Conservation (phyloP, 2,888 invertebrate species). For the Temnothorax unifasciatus region DNA sequence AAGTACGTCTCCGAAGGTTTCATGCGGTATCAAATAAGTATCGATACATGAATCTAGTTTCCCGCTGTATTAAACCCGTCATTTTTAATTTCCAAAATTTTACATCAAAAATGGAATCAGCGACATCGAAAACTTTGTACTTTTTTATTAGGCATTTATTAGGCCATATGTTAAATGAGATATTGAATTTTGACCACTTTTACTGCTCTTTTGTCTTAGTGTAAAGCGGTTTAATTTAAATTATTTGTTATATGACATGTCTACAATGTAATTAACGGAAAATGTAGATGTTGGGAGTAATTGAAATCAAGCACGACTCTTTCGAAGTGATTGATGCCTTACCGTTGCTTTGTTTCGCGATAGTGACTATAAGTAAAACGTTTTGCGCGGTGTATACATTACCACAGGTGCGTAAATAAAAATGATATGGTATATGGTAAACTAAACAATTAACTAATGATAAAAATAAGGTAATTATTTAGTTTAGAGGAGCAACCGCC, state of each 20-base stretch:
- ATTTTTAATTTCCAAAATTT: too few species aligned
- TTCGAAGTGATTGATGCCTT: constrained; percentile 10
- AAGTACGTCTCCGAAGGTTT: too few species aligned
- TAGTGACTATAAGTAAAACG: neutral
- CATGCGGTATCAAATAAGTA: too few species aligned
- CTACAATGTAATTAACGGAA: neutral
- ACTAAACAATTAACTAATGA: neutral
- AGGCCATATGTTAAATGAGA: too few species aligned
- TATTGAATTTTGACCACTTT: too few species aligned
- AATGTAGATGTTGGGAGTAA: constrained; percentile 22
- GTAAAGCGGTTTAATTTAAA: neutral
- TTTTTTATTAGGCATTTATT: too few species aligned
- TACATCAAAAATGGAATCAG: too few species aligned
- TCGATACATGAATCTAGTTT: too few species aligned
- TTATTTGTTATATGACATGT: neutral
- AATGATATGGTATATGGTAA: neutral
- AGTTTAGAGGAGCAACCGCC: too few species aligned
- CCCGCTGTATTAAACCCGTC: too few species aligned
- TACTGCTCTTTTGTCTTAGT: too few species aligned
- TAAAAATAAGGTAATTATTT: neutral
- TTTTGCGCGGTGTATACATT: neutral
- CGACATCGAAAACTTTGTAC: too few species aligned
- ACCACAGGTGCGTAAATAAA: constrained; percentile 25
- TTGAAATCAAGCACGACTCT: neutral
- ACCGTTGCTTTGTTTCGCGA: neutral